Evolutionary conservation across 2,113 vertebrate genomes (phyloP).

Genomic region (Nipponia nippon): DNA sequence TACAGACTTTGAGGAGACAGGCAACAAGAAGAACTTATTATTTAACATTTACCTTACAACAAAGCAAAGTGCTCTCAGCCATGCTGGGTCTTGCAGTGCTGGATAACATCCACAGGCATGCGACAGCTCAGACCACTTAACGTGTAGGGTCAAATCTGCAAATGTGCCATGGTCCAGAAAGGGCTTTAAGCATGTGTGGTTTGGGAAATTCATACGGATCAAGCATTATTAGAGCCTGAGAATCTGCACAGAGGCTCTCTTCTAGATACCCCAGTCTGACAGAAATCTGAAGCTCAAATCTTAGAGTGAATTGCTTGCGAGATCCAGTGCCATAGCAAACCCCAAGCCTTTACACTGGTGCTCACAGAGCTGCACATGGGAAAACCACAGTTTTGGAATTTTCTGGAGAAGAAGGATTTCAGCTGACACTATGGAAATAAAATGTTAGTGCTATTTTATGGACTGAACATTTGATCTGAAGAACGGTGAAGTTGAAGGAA

Average conservation of each 20-base stretch:
- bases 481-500: neutral
- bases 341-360: fast-evolving
- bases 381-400: neutral
- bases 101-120: neutral
- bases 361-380: neutral
- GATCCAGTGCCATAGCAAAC: neutral
- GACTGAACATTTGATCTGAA: neutral
- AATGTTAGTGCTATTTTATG: neutral
- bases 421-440: neutral
- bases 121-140: neutral
- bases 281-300: neutral
- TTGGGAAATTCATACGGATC: neutral
- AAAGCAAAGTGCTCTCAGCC: neutral
- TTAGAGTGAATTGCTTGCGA: neutral
- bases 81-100: neutral
- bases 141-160: neutral
- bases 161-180: neutral
- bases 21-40: neutral
- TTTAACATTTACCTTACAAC: neutral
- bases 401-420: neutral
- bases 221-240: neutral
- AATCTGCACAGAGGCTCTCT: neutral
- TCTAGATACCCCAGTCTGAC: neutral
- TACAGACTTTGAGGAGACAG: neutral
- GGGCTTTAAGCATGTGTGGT: neutral